Conservation (phyloP, 2,113 vertebrate species). For the Menura novaehollandiae region DNA sequence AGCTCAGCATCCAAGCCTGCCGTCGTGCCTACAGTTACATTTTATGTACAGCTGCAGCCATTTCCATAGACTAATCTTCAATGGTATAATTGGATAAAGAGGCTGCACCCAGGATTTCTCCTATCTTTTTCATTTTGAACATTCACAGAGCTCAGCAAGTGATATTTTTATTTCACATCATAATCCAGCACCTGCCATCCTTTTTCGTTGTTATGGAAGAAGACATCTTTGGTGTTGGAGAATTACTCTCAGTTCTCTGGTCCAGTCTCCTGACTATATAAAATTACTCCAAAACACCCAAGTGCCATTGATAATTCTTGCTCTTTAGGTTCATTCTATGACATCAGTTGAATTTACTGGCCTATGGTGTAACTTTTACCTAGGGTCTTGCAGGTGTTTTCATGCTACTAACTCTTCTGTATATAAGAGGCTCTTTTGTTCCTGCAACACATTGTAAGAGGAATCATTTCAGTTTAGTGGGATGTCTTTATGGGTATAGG, state of each 20-base stretch:
- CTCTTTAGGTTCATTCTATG: neutral
- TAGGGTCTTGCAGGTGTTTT: neutral
- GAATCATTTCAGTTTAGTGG: neutral
- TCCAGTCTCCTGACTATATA: neutral
- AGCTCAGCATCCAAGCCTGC: neutral
- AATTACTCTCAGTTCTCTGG: neutral
- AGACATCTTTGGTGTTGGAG: neutral
- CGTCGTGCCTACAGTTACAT: neutral
- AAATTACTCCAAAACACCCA: neutral
- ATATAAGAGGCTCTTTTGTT: neutral
- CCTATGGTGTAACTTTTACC: neutral
- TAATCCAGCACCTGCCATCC: neutral
- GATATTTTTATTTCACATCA: neutral
- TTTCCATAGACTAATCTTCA: constrained; percentile 7
- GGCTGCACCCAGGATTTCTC: neutral
- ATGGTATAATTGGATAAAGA: neutral
- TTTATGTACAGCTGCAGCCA: neutral
- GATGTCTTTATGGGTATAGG: neutral
- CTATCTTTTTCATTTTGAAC: neutral
- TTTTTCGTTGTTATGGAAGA: neutral
- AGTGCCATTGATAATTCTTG: neutral
- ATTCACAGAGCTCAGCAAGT: neutral
- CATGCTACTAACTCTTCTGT: neutral
- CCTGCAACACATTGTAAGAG: neutral
- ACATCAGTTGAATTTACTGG: neutral